These are phyloP conservation scores for Drosophila mayri DNA, from an alignment of 1,140 invertebrate species.

Conservation along the genomic window DNA sequence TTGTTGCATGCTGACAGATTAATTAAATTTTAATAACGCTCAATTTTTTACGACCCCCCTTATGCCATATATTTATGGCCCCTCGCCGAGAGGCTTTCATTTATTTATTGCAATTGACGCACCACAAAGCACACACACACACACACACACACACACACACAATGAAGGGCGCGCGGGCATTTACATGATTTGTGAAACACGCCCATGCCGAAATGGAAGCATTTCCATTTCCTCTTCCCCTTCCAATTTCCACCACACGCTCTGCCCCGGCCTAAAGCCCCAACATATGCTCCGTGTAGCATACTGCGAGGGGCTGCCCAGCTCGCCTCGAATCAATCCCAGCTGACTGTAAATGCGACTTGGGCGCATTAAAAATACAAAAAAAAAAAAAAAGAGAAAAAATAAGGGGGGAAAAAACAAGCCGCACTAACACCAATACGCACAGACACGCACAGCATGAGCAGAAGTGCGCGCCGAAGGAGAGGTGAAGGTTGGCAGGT, in stretches of 20 bases:
- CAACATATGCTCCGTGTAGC: constrained; percentile 70
- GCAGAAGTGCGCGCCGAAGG: constrained; percentile 9
- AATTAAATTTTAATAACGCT: constrained; percentile 80
- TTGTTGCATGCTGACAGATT: constrained; percentile 64
- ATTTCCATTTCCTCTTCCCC: constrained; percentile 16
- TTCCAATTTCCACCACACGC: not conserved
- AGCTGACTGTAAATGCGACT: constrained; percentile 64
- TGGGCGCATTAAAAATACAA: constrained; percentile 53
- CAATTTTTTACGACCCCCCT: constrained; percentile 41
- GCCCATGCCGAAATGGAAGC: constrained; percentile 17
- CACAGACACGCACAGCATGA: constrained; percentile 11
- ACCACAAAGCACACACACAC: not conserved
- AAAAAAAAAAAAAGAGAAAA: not conserved
- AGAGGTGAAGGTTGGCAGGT: constrained; percentile 37
- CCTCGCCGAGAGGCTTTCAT: constrained; percentile 26
- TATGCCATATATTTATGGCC: constrained; percentile 35
- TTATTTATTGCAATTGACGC: constrained; percentile 69
- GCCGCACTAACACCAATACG: constrained; percentile 4
- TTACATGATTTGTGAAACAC: constrained; percentile 39
- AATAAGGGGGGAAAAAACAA: not conserved
- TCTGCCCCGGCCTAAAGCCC: constrained; percentile 8
- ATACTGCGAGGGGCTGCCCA: constrained; percentile 55
- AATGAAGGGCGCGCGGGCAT: constrained; percentile 9
- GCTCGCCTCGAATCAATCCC: constrained; percentile 56
- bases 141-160: not conserved